A percentile compares a stretch with the other conserved stretches of the same genome.
Evolutionary conservation across 37 sponge, comb jelly and placozoan species (phyloP).

Genomic region (Ianthella basta): DNA sequence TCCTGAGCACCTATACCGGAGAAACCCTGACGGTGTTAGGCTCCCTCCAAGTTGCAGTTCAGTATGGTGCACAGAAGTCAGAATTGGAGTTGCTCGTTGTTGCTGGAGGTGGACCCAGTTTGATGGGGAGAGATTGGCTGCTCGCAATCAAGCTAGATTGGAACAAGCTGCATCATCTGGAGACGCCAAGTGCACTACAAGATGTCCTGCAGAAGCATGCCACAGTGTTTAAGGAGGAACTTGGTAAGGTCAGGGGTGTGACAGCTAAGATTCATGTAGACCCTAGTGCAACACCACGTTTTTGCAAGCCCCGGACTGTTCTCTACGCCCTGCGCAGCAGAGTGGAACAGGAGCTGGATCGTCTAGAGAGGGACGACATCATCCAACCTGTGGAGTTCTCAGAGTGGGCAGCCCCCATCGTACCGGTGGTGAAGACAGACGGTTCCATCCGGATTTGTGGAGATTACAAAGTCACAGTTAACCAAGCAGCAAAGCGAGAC

Average conservation of each 20-base stretch:
- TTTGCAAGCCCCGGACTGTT: slow-evolving; percentile 19
- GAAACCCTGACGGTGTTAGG: slow-evolving; percentile 2
- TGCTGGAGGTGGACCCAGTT: not conserved
- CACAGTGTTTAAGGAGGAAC: slow-evolving; percentile 5
- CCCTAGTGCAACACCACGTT: not conserved
- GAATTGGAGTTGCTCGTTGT: not conserved
- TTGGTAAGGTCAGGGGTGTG: not conserved
- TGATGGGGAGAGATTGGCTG: slow-evolving; percentile 9
- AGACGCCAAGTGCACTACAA: too few species aligned
- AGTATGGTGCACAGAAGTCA: not conserved
- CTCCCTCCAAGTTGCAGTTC: not conserved
- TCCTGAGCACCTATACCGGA: not conserved
- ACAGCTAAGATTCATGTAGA: slow-evolving; percentile 17
- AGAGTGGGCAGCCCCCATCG: slow-evolving; percentile 9
- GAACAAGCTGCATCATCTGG: not conserved
- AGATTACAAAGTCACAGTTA: slow-evolving; percentile 6
- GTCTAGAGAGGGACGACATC: not conserved
- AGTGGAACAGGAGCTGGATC: not conserved
- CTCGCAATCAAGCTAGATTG: not conserved
- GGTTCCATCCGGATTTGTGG: slow-evolving; percentile 1
- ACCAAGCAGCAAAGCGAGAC: not conserved
- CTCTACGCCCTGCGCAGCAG: not conserved
- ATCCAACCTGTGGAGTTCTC: not conserved
- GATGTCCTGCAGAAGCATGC: too few species aligned
- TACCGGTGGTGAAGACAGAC: not conserved